Base-by-base conservation (phyloP, 2,888 invertebrate genomes). In the Neoaliturus tenellus region DNA sequence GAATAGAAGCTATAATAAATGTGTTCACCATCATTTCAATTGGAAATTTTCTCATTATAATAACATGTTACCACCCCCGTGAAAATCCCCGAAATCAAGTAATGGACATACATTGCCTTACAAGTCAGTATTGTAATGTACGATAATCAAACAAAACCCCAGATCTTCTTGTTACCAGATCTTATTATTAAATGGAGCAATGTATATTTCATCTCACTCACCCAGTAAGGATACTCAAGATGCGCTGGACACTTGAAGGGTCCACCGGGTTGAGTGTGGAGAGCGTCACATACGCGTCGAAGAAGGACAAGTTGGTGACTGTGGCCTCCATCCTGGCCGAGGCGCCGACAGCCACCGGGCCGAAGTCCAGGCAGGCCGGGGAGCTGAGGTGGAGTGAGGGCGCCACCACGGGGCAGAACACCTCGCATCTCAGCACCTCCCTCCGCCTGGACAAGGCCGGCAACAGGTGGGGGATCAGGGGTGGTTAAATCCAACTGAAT, bases 251-350 rank as follows among this genome's bases (percentile, higher is more conserved):
- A 84, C 14, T 0, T 17, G 41, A 86, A 86, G 14, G 82, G 80
- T 28, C 82, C 85, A 33, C 31, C 4, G 84, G 84, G n/a, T 69
- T 41, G 1, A 85, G 81, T 20, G 58, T 80, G 4, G 85, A 86
- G n/a, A 85, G 75, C 14, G 67, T 83, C 28, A 86, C 73, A 8
- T 81, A 71, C 0, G 86, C 81, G 10, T 84, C 81, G 2, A 78
- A 20, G 17, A 75, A 81, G 0, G 85, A 85, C 0, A 84, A 69
- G 82, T 87, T 87, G 62, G 82, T 82, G 12, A 87, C 71, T 8
- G 80, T 55, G 23, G 85, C 33, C 5, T 44, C 69, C 48, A 84
- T 28, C 39, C 20, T 39, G 17, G 75, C 73, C 17, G 82, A 83
- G 20, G 78, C 10, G 6, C 85, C 85, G n/a, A 86, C 55, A 10